Conservation (phyloP, 2,797 vertebrate genomes). For the Micromesistius poutassou region DNA sequence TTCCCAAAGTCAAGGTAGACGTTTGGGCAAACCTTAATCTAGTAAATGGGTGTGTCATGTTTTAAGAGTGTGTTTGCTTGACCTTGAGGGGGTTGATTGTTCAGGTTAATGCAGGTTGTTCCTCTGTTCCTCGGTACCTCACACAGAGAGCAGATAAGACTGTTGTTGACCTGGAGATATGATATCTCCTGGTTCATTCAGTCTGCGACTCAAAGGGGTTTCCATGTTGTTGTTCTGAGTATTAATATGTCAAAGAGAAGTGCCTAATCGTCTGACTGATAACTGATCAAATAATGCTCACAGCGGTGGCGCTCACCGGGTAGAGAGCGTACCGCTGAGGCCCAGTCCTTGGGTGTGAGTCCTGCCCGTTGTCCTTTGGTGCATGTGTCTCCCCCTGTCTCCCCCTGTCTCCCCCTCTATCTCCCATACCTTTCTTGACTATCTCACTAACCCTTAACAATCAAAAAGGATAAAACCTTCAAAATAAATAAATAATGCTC, state of each 20-base stretch:
- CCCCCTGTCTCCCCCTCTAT: too few relatives aligned
- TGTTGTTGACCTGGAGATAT: neutral
- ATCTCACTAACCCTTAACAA: too few relatives aligned
- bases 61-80: neutral
- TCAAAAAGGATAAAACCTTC: too few relatives aligned
- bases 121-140: too few relatives aligned
- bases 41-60: neutral
- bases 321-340: too few relatives aligned
- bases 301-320: too few relatives aligned
- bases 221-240: neutral
- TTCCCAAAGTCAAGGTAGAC: neutral
- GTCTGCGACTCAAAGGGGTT: too few relatives aligned
- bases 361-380: too few relatives aligned
- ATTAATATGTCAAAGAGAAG: too few relatives aligned
- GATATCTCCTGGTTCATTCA: neutral
- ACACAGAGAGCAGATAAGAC: neutral
- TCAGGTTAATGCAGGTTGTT: neutral
- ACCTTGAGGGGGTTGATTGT: neutral
- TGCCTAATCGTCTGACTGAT: neutral
- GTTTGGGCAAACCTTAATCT: neutral
- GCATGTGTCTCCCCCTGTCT: too few relatives aligned
- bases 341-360: too few relatives aligned
- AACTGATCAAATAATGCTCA: slow-evolving; percentile 1
- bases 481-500: neutral
- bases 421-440: too few relatives aligned